A percentile compares a stretch with the other conserved stretches of the same genome.
Evolutionary conservation across 2,797 vertebrate species (phyloP).

Genomic region (Notolabrus celidotus): DNA sequence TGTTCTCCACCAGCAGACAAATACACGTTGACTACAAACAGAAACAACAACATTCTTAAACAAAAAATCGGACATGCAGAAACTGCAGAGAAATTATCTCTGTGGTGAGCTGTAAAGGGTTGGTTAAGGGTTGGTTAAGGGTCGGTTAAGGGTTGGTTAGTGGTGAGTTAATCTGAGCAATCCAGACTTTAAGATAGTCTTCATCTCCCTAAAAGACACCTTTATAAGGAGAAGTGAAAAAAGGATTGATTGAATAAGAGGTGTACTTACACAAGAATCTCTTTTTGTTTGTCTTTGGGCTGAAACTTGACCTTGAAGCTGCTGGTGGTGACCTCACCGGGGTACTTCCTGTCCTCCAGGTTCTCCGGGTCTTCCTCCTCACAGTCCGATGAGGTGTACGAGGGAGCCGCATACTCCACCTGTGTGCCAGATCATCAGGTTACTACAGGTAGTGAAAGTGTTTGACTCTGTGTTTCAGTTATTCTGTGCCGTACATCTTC

Average conservation of each 20-base stretch:
- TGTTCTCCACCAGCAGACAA: too few relatives aligned
- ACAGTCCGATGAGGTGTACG: conserved; percentile 95
- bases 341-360: conserved; percentile 95
- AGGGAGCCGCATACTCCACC: conserved; percentile 92
- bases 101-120: too few relatives aligned
- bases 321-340: conserved; percentile 95
- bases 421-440: conserved; percentile 52
- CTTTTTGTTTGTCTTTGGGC: conserved; percentile 98
- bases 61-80: too few relatives aligned
- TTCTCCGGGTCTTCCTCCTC: conserved; percentile 96
- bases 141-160: too few relatives aligned
- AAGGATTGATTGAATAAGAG: background rate
- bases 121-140: too few relatives aligned
- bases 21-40: too few relatives aligned
- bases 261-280: conserved; percentile 93
- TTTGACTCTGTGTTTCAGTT: background rate
- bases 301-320: conserved; percentile 97
- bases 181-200: too few relatives aligned
- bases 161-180: too few relatives aligned
- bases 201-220: too few relatives aligned
- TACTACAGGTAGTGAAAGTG: background rate
- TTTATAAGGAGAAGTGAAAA: too few relatives aligned
- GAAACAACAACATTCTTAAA: too few relatives aligned
- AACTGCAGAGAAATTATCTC: too few relatives aligned
- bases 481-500: conserved; percentile 87